Evolutionary conservation across 2,113 vertebrate species (phyloP).

Genomic region (Xenus cinereus): DNA sequence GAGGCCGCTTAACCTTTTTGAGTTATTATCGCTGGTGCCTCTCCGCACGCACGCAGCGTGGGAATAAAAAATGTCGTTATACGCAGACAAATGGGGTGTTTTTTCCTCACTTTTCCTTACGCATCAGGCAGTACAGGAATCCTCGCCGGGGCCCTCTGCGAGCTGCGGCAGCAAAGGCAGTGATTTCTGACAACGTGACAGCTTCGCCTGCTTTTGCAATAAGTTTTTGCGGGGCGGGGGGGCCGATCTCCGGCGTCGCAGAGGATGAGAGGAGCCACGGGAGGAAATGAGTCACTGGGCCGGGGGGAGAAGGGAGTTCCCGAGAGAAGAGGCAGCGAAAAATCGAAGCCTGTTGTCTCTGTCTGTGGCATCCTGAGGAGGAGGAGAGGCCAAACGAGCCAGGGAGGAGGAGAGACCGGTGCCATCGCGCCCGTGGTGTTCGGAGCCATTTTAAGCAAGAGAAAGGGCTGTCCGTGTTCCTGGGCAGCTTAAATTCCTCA

Average conservation of each 20-base stretch:
- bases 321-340: neutral
- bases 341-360: neutral
- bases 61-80: neutral
- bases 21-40: neutral
- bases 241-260: neutral
- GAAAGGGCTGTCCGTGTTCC: neutral
- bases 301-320: neutral
- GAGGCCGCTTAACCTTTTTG: neutral
- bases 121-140: rapidly evolving
- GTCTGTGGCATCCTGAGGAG: neutral
- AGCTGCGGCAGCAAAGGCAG: neutral
- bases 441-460: neutral
- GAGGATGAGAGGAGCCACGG: neutral
- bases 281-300: slow-evolving; percentile 59
- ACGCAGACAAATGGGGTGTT: neutral
- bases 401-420: neutral
- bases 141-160: rapidly evolving
- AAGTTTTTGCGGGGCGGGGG: neutral
- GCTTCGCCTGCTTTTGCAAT: neutral
- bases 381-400: neutral
- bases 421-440: neutral
- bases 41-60: neutral
- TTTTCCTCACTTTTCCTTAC: neutral
- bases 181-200: rapidly evolving
- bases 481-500: neutral